Base-by-base conservation (phyloP, 2,888 invertebrate genomes). In the Netelia inedita region DNA sequence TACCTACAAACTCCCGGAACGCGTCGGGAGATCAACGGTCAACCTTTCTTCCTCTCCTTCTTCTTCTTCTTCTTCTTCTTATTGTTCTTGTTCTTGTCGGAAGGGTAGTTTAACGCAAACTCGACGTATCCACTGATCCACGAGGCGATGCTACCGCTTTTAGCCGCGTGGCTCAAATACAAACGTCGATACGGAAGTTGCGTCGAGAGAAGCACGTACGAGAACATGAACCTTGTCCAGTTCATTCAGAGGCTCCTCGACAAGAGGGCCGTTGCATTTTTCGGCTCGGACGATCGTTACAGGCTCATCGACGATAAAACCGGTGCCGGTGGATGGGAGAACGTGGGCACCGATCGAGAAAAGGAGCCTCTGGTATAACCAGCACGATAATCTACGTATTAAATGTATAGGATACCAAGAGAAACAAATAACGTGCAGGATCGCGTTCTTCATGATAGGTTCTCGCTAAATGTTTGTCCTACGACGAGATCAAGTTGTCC, bases 111-210 rank as follows among this genome's bases (percentile, higher is more conserved):
- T 66, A 92, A 93, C 79, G 91, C 91, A 8, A 93, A 93, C 85
- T 96, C 96, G 0, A 95, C 95, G 0, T 97, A 97, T 91, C 96
- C 97, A 0, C 86, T 97, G 1, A 94, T 97, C 85, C 97, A 97
- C 87, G 96, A 96, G 90, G 94, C 96, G 71, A 95, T 95, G 9
- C 86, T 97, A 1, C 92, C 95, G 1, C 92, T 97, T 1, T 96
- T 96, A 91, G 95, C 96, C 6, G 94, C 95, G 82, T 97, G 96
- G 92, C 93, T 97, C 72, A 95, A 96, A 83, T 95, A 96, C 90
- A 96, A 96, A 92, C 94, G 93, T 82, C 94, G 94, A 83, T 84
- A 91, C 57, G 93, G 93, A 9, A 95, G 94, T 35, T 87, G 90
- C 3, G 94, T 95, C 86, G 96, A 96, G 89, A 95, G 94, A 73